A percentile compares a stretch with the other conserved stretches of the same genome.
Evolutionary conservation across 2,797 vertebrate genomes (phyloP).

Genomic region (Melanotaenia boesemani): DNA sequence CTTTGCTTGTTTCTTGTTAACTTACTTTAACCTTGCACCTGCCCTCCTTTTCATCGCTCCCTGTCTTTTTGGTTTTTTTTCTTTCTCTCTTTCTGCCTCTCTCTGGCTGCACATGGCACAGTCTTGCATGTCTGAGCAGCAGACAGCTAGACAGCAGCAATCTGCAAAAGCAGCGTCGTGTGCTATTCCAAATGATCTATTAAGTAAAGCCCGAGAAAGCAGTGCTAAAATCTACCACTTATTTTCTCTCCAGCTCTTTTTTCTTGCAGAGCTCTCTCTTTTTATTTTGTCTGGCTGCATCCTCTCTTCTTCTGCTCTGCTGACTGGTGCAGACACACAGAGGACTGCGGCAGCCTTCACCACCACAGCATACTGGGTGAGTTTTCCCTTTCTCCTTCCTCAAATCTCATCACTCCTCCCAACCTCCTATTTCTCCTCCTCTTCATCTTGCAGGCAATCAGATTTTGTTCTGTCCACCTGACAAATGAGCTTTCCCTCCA

Average conservation of each 20-base stretch:
- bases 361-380: conserved; percentile 76
- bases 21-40: conserved; percentile 51
- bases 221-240: conserved; percentile 54
- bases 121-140: conserved; percentile 82
- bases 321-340: conserved; percentile 59
- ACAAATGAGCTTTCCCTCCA: conserved; percentile 53
- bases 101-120: conserved; percentile 74
- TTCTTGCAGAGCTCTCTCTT: conserved; percentile 43
- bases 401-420: conserved; percentile 40
- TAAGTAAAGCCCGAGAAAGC: conserved; percentile 66
- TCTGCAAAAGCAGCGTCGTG: conserved; percentile 73
- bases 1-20: conserved; percentile 27
- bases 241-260: conserved; percentile 45
- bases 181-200: conserved; percentile 56
- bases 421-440: conserved; percentile 35
- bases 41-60: conserved; percentile 48
- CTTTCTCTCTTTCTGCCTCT: conserved; percentile 46
- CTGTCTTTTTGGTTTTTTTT: conserved; percentile 9
- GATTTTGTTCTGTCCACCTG: conserved; percentile 52
- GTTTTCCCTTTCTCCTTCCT: conserved; percentile 67
- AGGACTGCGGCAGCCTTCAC: conserved; percentile 76
- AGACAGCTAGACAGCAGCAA: conserved; percentile 83
- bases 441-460: conserved; percentile 40
- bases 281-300: conserved; percentile 58
- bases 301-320: conserved; percentile 61